phyloP scores from a whole-genome alignment of 2,888 invertebrate genomes.

The Drosophila paranaensis region DNA sequence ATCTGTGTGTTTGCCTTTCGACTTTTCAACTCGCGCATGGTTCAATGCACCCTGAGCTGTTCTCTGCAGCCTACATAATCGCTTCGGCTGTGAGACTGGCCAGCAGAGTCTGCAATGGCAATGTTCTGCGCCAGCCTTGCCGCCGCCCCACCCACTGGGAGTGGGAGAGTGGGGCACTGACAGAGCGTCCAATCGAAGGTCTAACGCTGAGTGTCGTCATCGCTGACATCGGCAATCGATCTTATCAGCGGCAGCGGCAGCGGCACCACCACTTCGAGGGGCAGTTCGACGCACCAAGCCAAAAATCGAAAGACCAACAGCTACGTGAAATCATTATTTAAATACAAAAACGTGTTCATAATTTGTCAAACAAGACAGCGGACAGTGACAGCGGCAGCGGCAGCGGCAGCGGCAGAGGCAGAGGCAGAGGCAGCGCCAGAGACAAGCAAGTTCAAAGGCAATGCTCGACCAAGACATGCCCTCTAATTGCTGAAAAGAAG shows the following conservation, averaged over 20 bases:
- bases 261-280: no score
- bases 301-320: conserved; percentile 34
- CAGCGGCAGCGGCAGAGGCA: conserved; percentile 16
- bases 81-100: conserved; percentile 8
- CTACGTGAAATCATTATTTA: conserved; percentile 40
- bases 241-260: conserved; percentile 57
- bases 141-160: background rate
- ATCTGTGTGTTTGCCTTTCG: conserved; percentile 24
- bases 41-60: conserved; percentile 38
- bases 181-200: conserved; percentile 31
- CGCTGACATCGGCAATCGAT: conserved; percentile 38
- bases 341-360: conserved; percentile 64
- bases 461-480: conserved; percentile 17
- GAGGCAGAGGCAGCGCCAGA: background rate
- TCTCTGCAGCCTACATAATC: conserved; percentile 16
- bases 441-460: conserved; percentile 19
- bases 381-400: conserved; percentile 2
- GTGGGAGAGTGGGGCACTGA: background rate
- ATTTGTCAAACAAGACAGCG: conserved; percentile 57
- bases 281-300: conserved; percentile 54
- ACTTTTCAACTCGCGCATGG: conserved; percentile 34
- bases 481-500: background rate
- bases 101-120: conserved; percentile 26
- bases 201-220: conserved; percentile 27
- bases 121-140: background rate